Evolutionary conservation across 1,140 invertebrate genomes (phyloP), one percentile per base, ranked within the genome.

Genomic region (Temnothorax nylanderi): DNA sequence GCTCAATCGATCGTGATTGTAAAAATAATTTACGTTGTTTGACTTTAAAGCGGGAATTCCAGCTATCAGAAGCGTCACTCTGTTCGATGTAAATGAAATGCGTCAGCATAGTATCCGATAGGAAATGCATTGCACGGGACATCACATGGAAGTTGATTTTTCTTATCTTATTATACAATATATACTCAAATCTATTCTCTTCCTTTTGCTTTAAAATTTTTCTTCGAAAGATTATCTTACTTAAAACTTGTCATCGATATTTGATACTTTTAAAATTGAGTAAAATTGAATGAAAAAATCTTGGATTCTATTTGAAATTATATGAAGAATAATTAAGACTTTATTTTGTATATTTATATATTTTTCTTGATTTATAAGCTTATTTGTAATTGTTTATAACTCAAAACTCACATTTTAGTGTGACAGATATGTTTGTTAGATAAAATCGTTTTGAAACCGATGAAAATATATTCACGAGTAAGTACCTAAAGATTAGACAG

Each of bases 11-110:
- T 60, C 41, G 16, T 75, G 74, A 84, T 84, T 49, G 26, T 62
- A n/a, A 74, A 82, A 60, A 82, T 47, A 47, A 1, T 51, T n/a
- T 13, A 44, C 13, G 41, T 74, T 74, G 26, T 47, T 75, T 49
- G 32, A 72, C 41, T 58, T 71, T 21, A 8, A 82, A 18, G 54
- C n/a, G 80, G 80, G 4, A 84, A 74, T 84, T 84, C 80, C 80
- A 84, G 8, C 26, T 62, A 64, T 74, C 41, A 60, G 32, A 84
- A 32, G n/a, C 80, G 80, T 84, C 80, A 84, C 18, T 26, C 26
- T 60, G 4, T 41, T 82, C 3, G 18, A 62, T 84, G 41, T 60
- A 74, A 77, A 75, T 69, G 5, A 7, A 41, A 58, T 58, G 71
- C 21, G 21, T 77, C 56, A 60, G 21, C n/a, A 56, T 47, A 47